Evolutionary conservation across 2,113 vertebrate species (phyloP), one percentile per base, ranked within the genome.

Genomic region (Aphyosemion australe): DNA sequence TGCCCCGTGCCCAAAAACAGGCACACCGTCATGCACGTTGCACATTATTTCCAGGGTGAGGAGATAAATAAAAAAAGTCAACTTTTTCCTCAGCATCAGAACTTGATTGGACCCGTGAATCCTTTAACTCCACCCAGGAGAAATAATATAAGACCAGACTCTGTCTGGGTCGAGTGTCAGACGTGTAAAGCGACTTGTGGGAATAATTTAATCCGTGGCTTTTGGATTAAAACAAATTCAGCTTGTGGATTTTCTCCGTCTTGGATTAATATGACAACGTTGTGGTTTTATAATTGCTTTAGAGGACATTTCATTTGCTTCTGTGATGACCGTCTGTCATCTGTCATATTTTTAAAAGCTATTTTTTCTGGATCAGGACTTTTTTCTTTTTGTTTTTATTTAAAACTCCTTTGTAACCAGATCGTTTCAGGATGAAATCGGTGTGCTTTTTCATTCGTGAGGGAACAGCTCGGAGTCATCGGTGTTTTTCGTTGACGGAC

Each of bases 111-210:
- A 89, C 78, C 74, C 69, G 70, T 78, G 67, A 75, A 62, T 79
- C 67, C 80, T 74, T 78, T 62, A 88, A 81, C 84, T 88, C 88
- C 90, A 88, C 87, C 90, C 89, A 61, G 68, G 69, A 31, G 63
- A 67, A 76, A 87, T 73, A 82, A 83, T 91, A 87, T 67, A 76
- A 84, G 61, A 50, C 20, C 69, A 55, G 75, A 58, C 66, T 61
- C 47, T 31, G 34, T 51, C 58, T 64, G 56, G 50, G 68, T 80
- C 20, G 67, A 80, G 55, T 51, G 60, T 46, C 18, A 56, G 74
- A 63, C 72, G 13, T 21, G 42, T 43, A 69, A 11, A 66, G 82
- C 74, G 78, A 64, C 57, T 57, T 20, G 31, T 41, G 58, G 54
- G 73, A 61, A 45, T 77, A n/a, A 14, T n/a, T 16, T 26, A n/a